phyloP scores from a whole-genome alignment of 2,113 vertebrate species.

The Gasterosteus aculeatus region DNA sequence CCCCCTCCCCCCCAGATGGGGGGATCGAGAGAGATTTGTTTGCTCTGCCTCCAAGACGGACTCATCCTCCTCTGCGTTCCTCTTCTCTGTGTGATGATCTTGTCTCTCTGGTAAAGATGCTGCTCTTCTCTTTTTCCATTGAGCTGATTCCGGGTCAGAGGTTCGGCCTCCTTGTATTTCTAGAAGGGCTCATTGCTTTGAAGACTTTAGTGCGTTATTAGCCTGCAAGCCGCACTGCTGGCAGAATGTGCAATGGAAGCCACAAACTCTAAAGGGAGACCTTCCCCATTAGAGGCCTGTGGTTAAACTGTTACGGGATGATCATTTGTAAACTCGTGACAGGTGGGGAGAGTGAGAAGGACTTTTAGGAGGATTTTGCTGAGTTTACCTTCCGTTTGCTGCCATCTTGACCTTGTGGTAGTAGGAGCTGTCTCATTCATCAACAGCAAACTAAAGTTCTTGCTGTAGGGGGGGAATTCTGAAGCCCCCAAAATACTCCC shows the following conservation, averaged over 20 bases:
- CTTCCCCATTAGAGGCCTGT: constrained; percentile 45
- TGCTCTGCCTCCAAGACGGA: constrained; percentile 47
- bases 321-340: constrained; percentile 62
- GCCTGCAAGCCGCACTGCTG: constrained; percentile 33
- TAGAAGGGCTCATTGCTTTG: constrained; percentile 8
- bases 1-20: constrained; percentile 57
- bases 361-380: constrained; percentile 49
- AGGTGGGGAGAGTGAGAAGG: constrained; percentile 45
- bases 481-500: not conserved
- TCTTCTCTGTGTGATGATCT: constrained; percentile 10
- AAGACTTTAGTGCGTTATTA: constrained; percentile 40
- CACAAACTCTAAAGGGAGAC: constrained; percentile 35
- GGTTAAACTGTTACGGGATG: constrained; percentile 37
- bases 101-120: constrained; percentile 1
- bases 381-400: constrained; percentile 57
- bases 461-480: not conserved
- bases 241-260: constrained; percentile 49
- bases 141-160: not conserved
- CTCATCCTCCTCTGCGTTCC: constrained; percentile 34
- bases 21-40: constrained; percentile 56
- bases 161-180: not conserved
- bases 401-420: constrained; percentile 41
- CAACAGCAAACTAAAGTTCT: constrained; percentile 30
- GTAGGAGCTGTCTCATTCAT: constrained; percentile 41
- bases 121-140: constrained; percentile 20